Conservation (phyloP, 2,113 vertebrate genomes). For the Anthoscopus minutus region DNA sequence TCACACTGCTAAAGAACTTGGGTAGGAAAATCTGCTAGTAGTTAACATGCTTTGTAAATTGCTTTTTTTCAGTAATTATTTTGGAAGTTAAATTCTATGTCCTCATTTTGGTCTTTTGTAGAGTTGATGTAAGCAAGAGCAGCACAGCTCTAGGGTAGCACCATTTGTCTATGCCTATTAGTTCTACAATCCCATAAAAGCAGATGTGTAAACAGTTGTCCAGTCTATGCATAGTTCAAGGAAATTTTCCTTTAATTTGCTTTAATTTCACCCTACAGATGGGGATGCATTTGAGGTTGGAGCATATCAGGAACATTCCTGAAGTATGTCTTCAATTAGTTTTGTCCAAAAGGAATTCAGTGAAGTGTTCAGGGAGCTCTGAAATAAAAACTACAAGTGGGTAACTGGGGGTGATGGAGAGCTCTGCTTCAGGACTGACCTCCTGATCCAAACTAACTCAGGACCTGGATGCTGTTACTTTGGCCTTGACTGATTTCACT, state of each 20-base stretch:
- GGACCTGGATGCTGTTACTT: neutral
- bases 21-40: neutral
- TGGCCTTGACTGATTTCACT: neutral
- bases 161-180: neutral
- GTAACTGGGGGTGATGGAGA: neutral
- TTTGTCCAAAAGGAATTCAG: neutral
- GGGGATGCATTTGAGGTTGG: neutral
- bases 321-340: neutral
- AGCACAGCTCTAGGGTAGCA: neutral
- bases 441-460: neutral
- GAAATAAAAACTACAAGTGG: neutral
- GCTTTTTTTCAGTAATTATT: neutral
- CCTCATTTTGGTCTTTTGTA: neutral
- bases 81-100: neutral
- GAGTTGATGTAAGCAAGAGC: neutral
- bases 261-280: neutral
- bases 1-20: neutral
- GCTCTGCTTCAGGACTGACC: neutral
- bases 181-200: neutral
- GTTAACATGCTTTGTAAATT: neutral
- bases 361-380: neutral
- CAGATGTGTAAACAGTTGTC: neutral
- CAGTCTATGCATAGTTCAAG: neutral
- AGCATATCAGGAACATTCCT: neutral
- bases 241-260: neutral